Conservation (phyloP, 2,797 vertebrate genomes). For the Miopithecus talapoin region DNA sequence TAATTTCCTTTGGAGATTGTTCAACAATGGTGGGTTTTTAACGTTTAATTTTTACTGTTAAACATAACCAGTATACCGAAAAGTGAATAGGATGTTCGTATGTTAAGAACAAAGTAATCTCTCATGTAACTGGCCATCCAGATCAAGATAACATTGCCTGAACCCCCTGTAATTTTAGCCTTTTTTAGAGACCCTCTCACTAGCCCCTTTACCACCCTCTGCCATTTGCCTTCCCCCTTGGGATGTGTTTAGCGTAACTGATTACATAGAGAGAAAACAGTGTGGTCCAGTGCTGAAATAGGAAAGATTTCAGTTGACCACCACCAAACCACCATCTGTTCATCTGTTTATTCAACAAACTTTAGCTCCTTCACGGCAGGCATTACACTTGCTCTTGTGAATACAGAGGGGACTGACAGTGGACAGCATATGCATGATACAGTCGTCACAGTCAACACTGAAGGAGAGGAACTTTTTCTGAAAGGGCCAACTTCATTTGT, state of each 20-base stretch:
- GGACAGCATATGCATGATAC: not conserved
- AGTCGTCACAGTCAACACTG: not conserved
- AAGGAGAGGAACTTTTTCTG: not conserved
- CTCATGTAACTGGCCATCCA: not conserved
- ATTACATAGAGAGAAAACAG: not conserved
- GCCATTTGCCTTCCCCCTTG: not conserved
- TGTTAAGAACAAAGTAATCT: not conserved
- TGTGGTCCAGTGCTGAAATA: not conserved
- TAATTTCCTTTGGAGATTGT: not conserved
- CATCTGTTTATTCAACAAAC: not conserved
- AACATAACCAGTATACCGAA: not conserved
- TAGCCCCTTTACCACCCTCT: not conserved
- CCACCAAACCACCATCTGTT: not conserved
- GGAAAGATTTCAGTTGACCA: not conserved
- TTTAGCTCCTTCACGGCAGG: not conserved
- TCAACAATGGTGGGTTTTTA: not conserved
- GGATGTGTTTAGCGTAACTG: not conserved
- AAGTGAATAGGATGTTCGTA: not conserved
- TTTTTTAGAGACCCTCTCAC: not conserved
- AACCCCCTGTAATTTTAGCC: not conserved
- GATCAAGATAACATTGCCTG: not conserved
- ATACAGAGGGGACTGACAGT: not conserved
- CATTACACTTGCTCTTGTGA: not conserved
- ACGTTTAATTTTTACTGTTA: not conserved
- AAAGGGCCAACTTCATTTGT: not conserved